Evolutionary conservation across 2,888 invertebrate species (phyloP), one percentile per base, ranked within the genome.

Genomic region (Chaitophorus viminalis): DNA sequence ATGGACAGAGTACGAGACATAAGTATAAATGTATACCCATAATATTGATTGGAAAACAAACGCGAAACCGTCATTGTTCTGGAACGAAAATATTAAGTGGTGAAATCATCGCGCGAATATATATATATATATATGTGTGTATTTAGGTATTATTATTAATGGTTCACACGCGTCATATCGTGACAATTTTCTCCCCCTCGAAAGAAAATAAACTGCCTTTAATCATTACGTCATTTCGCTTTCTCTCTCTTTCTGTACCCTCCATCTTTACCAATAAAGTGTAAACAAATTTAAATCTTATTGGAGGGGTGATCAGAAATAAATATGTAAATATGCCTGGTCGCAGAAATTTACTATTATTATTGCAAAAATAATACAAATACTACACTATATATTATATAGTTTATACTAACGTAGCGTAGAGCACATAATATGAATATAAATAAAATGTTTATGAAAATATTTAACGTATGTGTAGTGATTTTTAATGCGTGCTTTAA

Each of bases 1-100:
- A 36, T 36, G 36, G 3, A 36, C 46, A 46, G 14, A 46, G 25
- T 25, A 25, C 60, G 25, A 14, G 11, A n/a, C n/a, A 65, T 25
- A 25, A 2, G 65, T 65, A 25, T 65, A n/a, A n/a, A 8, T 65
- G 6, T 3, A 14, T 31, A 70, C 31, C 17, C 39, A 79, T 39
- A 65, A 18, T 25, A 65, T 39, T 39, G n/a, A 60, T 60, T 9
- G 17, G 78, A 60, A 79, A 79, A 60, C n/a, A 60, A 33, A 79
- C n/a, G 36, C 65, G 33, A 79, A 36, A 65, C 36, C n/a, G 36
- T 79, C 29, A 65, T 39, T 39, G 65, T 79, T 79, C 65, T 5
- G n/a, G 79, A n/a, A 79, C 36, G 60, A 68, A 79, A 79, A 65
- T 79, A 65, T 79, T n/a, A 79, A 79, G 29, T 79, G 79, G 39